A percentile compares a stretch with the other conserved stretches of the same genome.
These are phyloP conservation scores for Centrocercus urophasianus DNA, from an alignment of 2,113 vertebrate species.

Conservation along the genomic window DNA sequence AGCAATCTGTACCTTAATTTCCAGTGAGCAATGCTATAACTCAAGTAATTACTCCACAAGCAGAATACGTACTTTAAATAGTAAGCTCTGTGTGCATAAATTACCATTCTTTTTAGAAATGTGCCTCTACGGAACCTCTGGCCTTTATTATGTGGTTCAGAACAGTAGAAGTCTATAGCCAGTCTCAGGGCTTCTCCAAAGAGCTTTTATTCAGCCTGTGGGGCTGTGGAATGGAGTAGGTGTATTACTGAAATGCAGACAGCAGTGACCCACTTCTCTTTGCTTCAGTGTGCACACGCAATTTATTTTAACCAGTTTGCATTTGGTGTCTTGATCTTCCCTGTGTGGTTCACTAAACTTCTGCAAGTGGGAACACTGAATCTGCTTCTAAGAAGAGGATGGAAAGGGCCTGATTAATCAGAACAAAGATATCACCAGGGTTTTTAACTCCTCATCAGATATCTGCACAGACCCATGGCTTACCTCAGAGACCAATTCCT, in stretches of 20 bases:
- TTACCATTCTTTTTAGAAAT: constrained; percentile 20
- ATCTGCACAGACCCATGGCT: background rate
- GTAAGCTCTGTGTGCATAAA: background rate
- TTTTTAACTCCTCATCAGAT: background rate
- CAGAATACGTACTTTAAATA: constrained; percentile 17
- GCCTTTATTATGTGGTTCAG: background rate
- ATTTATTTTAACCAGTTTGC: background rate
- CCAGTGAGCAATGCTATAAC: too few species aligned
- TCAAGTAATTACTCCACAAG: background rate
- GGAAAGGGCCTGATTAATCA: background rate
- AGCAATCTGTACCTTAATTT: too few species aligned
- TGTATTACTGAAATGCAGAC: background rate
- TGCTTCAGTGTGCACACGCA: background rate
- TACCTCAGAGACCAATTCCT: background rate
- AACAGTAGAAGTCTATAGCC: background rate
- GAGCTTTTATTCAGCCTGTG: background rate
- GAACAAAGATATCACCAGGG: background rate
- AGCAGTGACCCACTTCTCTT: background rate
- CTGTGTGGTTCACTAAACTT: background rate
- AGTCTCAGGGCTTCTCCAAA: constrained; percentile 14
- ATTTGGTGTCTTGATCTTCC: background rate
- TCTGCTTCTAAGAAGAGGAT: background rate
- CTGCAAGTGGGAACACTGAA: background rate
- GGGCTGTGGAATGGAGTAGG: background rate
- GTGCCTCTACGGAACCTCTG: background rate